phyloP scores from a whole-genome alignment of 2,113 vertebrate genomes.

The Limnothrissa miodon region DNA sequence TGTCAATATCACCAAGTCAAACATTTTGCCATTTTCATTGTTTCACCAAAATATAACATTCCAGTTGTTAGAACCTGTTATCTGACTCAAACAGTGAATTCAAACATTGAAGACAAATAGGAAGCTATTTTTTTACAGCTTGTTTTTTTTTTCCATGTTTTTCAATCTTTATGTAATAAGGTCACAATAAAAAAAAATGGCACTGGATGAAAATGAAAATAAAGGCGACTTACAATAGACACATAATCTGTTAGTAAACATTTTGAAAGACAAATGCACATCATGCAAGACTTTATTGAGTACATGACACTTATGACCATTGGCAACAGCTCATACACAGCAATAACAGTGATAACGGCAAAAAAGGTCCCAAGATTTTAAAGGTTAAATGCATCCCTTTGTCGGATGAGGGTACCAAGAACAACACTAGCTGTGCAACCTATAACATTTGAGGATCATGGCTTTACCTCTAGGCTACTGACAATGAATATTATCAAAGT shows the following conservation, averaged over 20 bases:
- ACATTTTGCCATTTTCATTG: not conserved
- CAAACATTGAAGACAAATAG: slow-evolving; percentile 3
- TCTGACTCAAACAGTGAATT: not conserved
- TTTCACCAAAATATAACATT: slow-evolving; percentile 13
- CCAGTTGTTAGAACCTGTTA: not conserved
- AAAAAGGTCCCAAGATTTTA: slow-evolving; percentile 16
- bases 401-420: not conserved
- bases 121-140: slow-evolving; percentile 11
- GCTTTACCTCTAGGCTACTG: slow-evolving; percentile 17
- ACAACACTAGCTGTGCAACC: slow-evolving; percentile 19
- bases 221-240: slow-evolving; percentile 5
- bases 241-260: not conserved
- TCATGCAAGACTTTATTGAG: slow-evolving; percentile 16
- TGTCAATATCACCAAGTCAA: not conserved
- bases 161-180: not conserved
- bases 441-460: slow-evolving; percentile 16
- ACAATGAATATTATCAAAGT: not conserved
- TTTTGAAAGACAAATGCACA: slow-evolving; percentile 18
- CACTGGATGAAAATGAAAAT: not conserved
- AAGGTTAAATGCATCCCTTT: slow-evolving; percentile 18
- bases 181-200: not conserved
- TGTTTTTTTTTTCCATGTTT: not conserved
- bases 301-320: slow-evolving; percentile 15
- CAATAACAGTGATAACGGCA: slow-evolving; percentile 17
- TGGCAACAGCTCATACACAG: slow-evolving; percentile 10